A percentile compares a stretch with the other conserved stretches of the same genome.
Conservation (phyloP, 2,888 invertebrate genomes). For the Harpagoxenus sublaevis region DNA sequence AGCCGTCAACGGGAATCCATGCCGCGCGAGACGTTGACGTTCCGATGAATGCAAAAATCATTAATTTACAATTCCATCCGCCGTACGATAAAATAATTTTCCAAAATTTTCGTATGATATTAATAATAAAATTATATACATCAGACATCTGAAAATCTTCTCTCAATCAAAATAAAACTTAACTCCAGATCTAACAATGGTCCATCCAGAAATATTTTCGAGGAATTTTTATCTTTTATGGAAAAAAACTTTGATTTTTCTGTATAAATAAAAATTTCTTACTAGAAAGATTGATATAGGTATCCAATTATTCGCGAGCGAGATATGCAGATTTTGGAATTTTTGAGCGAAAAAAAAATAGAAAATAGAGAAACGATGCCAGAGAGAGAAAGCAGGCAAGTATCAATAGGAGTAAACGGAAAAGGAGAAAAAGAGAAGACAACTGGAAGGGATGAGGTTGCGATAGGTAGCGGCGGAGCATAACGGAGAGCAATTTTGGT, state of each 20-base stretch:
- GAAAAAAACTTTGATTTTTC: neutral
- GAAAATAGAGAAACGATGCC: neutral
- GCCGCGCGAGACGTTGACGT: neutral
- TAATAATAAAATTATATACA: neutral
- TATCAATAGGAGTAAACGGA: neutral
- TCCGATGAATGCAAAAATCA: neutral
- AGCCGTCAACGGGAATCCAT: conserved; percentile 8
- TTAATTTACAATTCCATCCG: neutral
- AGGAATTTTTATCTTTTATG: neutral
- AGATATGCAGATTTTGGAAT: neutral
- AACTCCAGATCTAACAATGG: neutral
- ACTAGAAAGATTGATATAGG: neutral
- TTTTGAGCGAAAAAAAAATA: neutral
- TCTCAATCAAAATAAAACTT: neutral
- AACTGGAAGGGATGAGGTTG: conserved; percentile 15
- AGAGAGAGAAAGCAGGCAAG: neutral
- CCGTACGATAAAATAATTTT: neutral
- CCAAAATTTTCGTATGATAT: neutral
- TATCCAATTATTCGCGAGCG: neutral
- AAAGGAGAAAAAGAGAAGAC: neutral
- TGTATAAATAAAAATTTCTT: neutral
- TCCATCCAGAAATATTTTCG: neutral
- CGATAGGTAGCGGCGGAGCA: conserved; percentile 22
- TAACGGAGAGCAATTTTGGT: conserved; percentile 67
- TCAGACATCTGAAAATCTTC: neutral